These are phyloP conservation scores for Coenonympha arcania DNA, from an alignment of 2,888 invertebrate species.

Conservation along the genomic window DNA sequence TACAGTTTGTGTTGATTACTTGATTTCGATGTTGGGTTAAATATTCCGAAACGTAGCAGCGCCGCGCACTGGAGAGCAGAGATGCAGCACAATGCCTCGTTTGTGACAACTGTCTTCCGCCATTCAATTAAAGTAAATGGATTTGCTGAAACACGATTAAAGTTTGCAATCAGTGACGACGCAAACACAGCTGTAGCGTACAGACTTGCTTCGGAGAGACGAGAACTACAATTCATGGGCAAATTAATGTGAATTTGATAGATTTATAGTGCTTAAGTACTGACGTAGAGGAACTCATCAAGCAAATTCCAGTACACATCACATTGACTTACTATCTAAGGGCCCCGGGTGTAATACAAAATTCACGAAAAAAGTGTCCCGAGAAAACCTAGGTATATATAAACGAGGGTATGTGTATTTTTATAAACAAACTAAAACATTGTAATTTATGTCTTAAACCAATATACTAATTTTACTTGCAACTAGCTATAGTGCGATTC, in stretches of 20 bases:
- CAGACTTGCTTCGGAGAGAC: slow-evolving; percentile 1
- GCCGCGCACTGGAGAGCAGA: slow-evolving; percentile 1
- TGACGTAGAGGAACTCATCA: neutral
- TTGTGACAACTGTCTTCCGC: slow-evolving; percentile 34
- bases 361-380: too few species aligned
- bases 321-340: too few species aligned
- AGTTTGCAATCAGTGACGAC: slow-evolving; percentile 34
- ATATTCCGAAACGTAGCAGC: neutral
- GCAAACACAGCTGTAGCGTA: slow-evolving; percentile 32
- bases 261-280: neutral
- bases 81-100: slow-evolving; percentile 33
- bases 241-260: slow-evolving; percentile 6
- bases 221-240: neutral
- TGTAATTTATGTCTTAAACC: too few species aligned
- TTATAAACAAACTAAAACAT: too few species aligned
- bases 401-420: too few species aligned
- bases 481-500: too few species aligned
- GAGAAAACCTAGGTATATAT: too few species aligned
- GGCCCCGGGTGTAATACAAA: too few species aligned
- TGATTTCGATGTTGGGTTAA: neutral
- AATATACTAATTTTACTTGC: too few species aligned
- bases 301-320: too few species aligned
- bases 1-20: too few species aligned
- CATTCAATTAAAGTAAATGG: slow-evolving; percentile 46
- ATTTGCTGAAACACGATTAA: slow-evolving; percentile 40